Percentiles rank a stretch among this genome's conserved stretches.
Evolutionary conservation across 2,113 vertebrate species (phyloP).

Genomic region (Pionites leucogaster): DNA sequence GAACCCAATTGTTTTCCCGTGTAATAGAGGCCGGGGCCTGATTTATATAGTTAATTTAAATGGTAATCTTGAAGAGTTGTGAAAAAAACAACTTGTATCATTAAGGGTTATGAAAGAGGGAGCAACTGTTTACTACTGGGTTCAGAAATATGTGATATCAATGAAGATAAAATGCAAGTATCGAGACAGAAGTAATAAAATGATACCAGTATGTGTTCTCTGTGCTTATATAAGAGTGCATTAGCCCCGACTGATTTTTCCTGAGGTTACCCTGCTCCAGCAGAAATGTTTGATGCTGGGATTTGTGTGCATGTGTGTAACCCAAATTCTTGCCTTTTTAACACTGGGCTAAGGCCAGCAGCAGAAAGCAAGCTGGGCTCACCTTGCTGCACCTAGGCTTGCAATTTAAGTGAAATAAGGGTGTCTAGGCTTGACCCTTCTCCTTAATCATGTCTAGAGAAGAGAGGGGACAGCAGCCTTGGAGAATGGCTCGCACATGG

Average conservation of each 20-base stretch:
- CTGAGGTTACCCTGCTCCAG: not conserved
- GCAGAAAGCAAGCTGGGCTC: not conserved
- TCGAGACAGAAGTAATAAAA: slow-evolving; percentile 22
- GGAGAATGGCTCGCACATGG: not conserved
- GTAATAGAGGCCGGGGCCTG: slow-evolving; percentile 52
- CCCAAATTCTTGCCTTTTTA: not conserved
- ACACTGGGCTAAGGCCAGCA: not conserved
- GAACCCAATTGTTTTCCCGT: slow-evolving; percentile 60
- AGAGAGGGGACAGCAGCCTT: slow-evolving; percentile 4
- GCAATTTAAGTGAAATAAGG: not conserved
- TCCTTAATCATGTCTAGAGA: not conserved
- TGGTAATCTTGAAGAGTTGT: slow-evolving; percentile 46
- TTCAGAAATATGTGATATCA: slow-evolving; percentile 44
- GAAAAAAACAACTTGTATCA: slow-evolving; percentile 19
- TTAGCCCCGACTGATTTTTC: not conserved
- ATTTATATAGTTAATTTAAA: slow-evolving; percentile 71
- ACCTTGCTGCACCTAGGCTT: not conserved
- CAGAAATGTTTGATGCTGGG: not conserved
- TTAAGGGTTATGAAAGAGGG: slow-evolving; percentile 50
- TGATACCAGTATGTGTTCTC: not conserved
- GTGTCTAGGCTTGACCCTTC: not conserved
- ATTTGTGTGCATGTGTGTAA: not conserved
- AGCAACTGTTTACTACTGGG: slow-evolving; percentile 44
- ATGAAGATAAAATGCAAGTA: slow-evolving; percentile 35
- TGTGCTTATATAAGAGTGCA: not conserved